These are phyloP conservation scores for Ptyas mucosa DNA, from an alignment of 2,113 vertebrate species.

Conservation along the genomic window DNA sequence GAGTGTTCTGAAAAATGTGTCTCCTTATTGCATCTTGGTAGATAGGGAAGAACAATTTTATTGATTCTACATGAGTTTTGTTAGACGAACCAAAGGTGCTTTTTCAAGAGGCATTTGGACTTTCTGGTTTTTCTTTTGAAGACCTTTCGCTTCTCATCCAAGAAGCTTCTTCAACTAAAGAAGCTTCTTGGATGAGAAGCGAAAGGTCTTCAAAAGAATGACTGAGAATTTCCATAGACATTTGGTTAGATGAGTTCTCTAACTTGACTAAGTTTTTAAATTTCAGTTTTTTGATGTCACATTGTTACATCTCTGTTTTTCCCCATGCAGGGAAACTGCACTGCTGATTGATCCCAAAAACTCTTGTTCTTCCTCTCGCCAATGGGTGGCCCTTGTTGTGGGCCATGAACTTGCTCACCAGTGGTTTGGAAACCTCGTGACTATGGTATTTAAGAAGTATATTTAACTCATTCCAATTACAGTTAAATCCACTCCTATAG, in stretches of 20 bases:
- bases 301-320: neutral
- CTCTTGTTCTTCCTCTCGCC: slow-evolving; percentile 94
- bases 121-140: no score
- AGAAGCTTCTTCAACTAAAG: no score
- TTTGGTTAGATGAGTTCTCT: slow-evolving; percentile 11
- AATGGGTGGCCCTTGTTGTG: slow-evolving; percentile 98
- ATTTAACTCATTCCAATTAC: slow-evolving; percentile 19
- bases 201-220: no score
- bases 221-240: no score
- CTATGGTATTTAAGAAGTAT: slow-evolving; percentile 84
- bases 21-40: slow-evolving; percentile 26
- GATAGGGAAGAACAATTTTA: slow-evolving; percentile 24
- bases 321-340: slow-evolving; percentile 86
- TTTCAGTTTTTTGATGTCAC: neutral
- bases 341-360: slow-evolving; percentile 96
- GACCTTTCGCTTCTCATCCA: no score
- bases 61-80: neutral
- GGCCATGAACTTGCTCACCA: slow-evolving; percentile 98
- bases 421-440: slow-evolving; percentile 99
- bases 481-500: neutral
- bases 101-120: no score
- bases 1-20: slow-evolving; percentile 6
- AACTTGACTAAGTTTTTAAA: slow-evolving; percentile 23
- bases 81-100: neutral
- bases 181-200: no score